Evolutionary conservation across 37 sponge, comb jelly and placozoan genomes (phyloP), one percentile per base, ranked within the genome.

Genomic region (Axinella damicornis): DNA sequence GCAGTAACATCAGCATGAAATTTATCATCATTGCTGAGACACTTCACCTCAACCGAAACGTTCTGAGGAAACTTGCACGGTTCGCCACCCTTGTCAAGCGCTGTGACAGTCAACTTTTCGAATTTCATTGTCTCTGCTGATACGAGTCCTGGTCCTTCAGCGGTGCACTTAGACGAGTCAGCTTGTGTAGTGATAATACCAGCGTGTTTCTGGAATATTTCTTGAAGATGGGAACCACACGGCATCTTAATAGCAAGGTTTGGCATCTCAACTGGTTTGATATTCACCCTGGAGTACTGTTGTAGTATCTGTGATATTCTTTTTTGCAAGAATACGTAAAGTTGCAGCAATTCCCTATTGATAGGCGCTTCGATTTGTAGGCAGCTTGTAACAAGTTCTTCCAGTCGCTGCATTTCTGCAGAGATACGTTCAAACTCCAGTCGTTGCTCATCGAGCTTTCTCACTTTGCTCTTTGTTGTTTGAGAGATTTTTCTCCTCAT

Each of bases 61-160:
- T 71, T 28, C 27, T 71, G 73, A 46, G 53, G 5, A 2, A 22
- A 71, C 5, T 52, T 38, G 27, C 73, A 71, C 16, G 53, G 17
- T 24, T 71, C 16, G 12, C 37, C 19, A 20, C 21, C 14, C 28
- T 28, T 38, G 28, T 71, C 73, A 28, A 46, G 4, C 14, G 16
- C 53, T 2, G 14, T 71, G 24, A 71, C 53, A 2, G 46, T 21
- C 12, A 71, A 71, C 2, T 2, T 21, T 11, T 52, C 73, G 6
- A 71, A 28, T 46, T 71, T 71, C 21, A 27, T 14, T n/a, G 53
- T 71, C 53, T 71, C 73, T n/a, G 73, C 73, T 41, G 15, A 18
- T 5, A 5, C 5, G 2, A 57, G 31, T 35, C 76, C 76, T 32
- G n/a, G 30, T 20, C 76, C 76, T 4, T 75, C 76, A 16, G 59